Conservation (phyloP, 2,888 invertebrate species). For the Cartodere bifasciata region DNA sequence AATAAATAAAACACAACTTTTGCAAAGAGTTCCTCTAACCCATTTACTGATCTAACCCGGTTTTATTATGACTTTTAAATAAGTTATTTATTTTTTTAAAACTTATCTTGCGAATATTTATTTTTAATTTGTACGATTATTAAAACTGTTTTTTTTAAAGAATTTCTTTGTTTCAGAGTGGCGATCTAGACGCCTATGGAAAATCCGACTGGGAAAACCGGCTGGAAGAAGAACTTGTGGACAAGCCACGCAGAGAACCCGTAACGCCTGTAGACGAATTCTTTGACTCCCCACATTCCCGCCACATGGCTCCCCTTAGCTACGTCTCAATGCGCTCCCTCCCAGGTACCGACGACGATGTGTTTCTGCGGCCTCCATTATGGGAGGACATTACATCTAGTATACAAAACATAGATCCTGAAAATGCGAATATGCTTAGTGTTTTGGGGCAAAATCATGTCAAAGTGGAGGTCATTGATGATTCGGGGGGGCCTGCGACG, state of each 20-base stretch:
- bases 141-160: constrained; percentile 5
- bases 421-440: constrained; percentile 77
- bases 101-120: not conserved
- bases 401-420: constrained; percentile 80
- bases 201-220: constrained; percentile 60
- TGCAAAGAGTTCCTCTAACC: too few relatives aligned
- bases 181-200: constrained; percentile 68
- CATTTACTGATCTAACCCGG: too few relatives aligned
- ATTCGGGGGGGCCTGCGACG: constrained; percentile 53
- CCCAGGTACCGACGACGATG: constrained; percentile 61
- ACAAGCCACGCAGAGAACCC: constrained; percentile 45
- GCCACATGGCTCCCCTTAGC: constrained; percentile 32
- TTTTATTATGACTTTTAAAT: too few relatives aligned
- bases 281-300: constrained; percentile 38
- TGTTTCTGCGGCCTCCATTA: constrained; percentile 73
- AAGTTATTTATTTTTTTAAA: too few relatives aligned
- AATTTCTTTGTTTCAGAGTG: constrained; percentile 44
- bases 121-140: constrained; percentile 1
- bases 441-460: constrained; percentile 58
- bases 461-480: constrained; percentile 66
- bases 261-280: constrained; percentile 53
- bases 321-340: constrained; percentile 42
- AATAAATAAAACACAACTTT: too few relatives aligned
- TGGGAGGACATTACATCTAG: constrained; percentile 90
- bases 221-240: constrained; percentile 45